Evolutionary conservation across 1,140 invertebrate species (phyloP).

Genomic region (Pygmarrhopalites habei): DNA sequence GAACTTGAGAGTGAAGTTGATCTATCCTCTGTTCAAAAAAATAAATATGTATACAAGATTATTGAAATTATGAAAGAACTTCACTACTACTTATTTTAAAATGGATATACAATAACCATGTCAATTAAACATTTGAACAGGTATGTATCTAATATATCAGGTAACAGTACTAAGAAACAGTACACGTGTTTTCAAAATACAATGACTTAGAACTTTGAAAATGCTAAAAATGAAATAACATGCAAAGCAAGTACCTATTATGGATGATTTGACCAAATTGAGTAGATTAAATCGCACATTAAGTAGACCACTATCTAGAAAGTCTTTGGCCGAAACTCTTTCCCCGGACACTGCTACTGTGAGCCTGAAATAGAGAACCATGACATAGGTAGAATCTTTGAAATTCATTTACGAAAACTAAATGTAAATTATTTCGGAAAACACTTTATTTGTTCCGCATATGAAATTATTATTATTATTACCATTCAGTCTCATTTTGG

Average conservation of each 20-base stretch:
- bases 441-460: neutral
- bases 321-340: neutral
- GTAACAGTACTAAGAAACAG: neutral
- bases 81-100: neutral
- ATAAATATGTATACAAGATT: too few species aligned
- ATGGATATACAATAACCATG: neutral
- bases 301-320: neutral
- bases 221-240: neutral
- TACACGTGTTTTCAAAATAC: neutral
- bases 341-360: neutral
- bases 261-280: slow-evolving; percentile 7
- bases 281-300: slow-evolving; percentile 8
- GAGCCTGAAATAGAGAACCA: neutral
- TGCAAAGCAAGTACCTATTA: neutral
- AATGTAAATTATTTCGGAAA: neutral
- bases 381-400: neutral
- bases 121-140: slow-evolving; percentile 1
- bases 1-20: too few species aligned
- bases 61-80: slow-evolving; percentile 2
- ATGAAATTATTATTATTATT: neutral
- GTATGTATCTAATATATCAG: neutral
- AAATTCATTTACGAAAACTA: neutral
- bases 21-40: too few species aligned
- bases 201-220: neutral
- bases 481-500: slow-evolving; percentile 9